phyloP scores from a whole-genome alignment of 2,797 vertebrate genomes.

The Adelosebastes latens region DNA sequence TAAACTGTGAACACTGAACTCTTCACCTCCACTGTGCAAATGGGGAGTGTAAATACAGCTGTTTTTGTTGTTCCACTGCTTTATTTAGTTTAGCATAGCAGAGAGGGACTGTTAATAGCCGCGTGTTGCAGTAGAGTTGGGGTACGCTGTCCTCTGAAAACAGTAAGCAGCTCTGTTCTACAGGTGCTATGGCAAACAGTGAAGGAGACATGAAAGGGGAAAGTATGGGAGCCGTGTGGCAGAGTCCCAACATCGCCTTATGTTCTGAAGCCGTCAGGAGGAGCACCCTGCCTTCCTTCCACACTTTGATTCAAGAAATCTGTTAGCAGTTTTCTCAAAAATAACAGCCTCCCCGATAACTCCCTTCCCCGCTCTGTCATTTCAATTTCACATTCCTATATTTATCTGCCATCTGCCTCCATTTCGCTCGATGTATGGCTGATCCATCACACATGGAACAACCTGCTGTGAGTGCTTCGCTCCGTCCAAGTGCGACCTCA shows the following conservation, averaged over 20 bases:
- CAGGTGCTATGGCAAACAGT: conserved; percentile 56
- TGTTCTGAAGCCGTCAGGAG: conserved; percentile 41
- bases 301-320: conserved; percentile 74
- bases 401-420: conserved; percentile 71
- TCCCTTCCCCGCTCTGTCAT: conserved; percentile 72
- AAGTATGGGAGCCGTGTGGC: conserved; percentile 35
- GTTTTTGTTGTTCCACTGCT: conserved; percentile 53
- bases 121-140: conserved; percentile 6
- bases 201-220: conserved; percentile 52
- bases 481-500: not conserved
- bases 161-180: conserved; percentile 58
- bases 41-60: conserved; percentile 49
- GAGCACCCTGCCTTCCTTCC: conserved; percentile 37
- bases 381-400: conserved; percentile 77
- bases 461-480: conserved; percentile 37
- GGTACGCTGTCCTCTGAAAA: conserved; percentile 30
- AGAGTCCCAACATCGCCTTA: conserved; percentile 18
- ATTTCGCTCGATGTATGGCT: conserved; percentile 39
- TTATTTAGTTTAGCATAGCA: conserved; percentile 53
- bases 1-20: conserved; percentile 51
- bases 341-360: conserved; percentile 64
- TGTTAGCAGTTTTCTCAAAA: conserved; percentile 75
- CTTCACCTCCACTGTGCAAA: conserved; percentile 34
- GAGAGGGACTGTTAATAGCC: conserved; percentile 46
- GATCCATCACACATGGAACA: conserved; percentile 51